Base-by-base conservation (phyloP, 2,113 vertebrate species). In the Prunella fulvescens region DNA sequence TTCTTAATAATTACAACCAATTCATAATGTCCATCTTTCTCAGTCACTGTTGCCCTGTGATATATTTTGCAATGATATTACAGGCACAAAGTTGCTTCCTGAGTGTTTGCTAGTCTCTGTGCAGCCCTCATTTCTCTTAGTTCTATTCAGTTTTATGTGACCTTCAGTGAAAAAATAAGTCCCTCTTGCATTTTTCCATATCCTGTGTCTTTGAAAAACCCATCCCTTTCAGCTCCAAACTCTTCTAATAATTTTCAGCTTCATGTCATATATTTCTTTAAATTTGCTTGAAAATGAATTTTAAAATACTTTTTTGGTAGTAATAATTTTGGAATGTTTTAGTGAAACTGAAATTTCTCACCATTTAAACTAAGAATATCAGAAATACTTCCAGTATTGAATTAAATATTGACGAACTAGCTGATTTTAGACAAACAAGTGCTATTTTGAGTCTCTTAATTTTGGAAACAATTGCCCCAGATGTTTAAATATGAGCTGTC, bases 401-500 rank as follows among this genome's bases (percentile, higher is more conserved):
- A 86, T 47, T 25, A 86, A 90, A 90, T 81, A 83, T 50, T 81
- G 85, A 86, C 64, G 62, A 88, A 48, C 33, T 24, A 88, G 53
- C 47, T 86, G 62, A 71, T 96, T 91, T 94, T 88, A 86, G 81
- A 80, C 51, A 95, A 95, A 81, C 4, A 77, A 86, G 8, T 66
- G 13, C 67, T 93, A 88, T 95, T 95, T 60, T 48, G 29, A 81
- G 40, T 50, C 25, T 78, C 51, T 70, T 83, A 81, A 62, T 95
- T 95, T 95, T 71, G 51, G 93, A 94, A 95, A 85, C 67, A 96
- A 93, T 95, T 94, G 60, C 31, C 51, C 67, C 71, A 96, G 90
- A 91, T 94, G 44, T 93, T 87, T 94, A 92, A 88, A 92, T 90
- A 80, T n/a, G 29, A 71, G 56, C 22, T 95, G 26, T 67, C 51